These are phyloP conservation scores for Cheilinus undulatus DNA, from an alignment of 2,113 vertebrate species.

Conservation along the genomic window DNA sequence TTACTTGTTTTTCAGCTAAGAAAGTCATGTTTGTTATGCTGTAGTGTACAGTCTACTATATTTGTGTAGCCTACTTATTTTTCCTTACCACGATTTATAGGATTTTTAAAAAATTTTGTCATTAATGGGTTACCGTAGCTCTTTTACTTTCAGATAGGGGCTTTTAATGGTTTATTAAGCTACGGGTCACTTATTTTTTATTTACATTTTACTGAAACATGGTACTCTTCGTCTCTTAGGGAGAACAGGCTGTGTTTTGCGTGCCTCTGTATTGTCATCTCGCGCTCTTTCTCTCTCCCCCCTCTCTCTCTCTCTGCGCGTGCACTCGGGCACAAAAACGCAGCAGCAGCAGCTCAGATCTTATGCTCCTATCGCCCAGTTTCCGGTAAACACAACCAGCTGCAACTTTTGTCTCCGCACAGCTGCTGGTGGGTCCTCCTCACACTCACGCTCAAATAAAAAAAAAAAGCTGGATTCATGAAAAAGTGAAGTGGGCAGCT, in stretches of 20 bases:
- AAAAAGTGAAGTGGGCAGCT: conserved; percentile 54
- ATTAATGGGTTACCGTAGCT: no score
- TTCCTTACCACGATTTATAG: no score
- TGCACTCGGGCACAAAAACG: conserved; percentile 5
- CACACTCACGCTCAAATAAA: background rate
- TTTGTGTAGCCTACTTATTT: no score
- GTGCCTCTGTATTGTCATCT: background rate
- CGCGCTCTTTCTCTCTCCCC: background rate
- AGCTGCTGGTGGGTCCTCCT: conserved; percentile 50
- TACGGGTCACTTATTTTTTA: no score
- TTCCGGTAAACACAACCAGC: conserved; percentile 47
- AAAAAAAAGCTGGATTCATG: conserved; percentile 27
- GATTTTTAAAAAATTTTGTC: no score
- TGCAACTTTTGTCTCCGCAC: conserved; percentile 66
- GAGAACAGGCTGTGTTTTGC: background rate
- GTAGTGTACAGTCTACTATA: no score
- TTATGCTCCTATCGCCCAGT: conserved; percentile 7
- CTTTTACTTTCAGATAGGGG: no score
- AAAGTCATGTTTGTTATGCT: no score
- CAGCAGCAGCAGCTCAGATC: conserved; percentile 30
- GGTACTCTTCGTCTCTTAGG: no score
- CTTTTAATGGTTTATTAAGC: no score
- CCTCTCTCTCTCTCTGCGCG: conserved; percentile 1
- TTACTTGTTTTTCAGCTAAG: no score
- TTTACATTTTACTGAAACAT: no score